Percentiles rank a stretch among this genome's conserved stretches.
Conservation (phyloP, 2,113 vertebrate genomes). For the Platysteira castanea region DNA sequence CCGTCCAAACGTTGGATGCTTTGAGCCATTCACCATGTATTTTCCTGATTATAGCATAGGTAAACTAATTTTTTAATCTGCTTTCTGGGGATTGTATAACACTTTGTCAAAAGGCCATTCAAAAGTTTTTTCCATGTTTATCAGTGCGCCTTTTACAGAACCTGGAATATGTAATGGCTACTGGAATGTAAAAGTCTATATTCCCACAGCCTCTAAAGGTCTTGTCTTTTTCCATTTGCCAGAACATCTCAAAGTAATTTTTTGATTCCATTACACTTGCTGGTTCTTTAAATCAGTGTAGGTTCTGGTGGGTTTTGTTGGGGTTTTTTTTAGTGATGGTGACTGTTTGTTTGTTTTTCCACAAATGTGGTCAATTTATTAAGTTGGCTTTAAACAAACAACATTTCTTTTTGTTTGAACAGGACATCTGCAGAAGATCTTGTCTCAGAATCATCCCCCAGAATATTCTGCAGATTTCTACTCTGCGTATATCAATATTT, state of each 20-base stretch:
- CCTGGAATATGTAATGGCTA: not conserved
- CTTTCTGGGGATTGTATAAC: not conserved
- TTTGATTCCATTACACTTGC: not conserved
- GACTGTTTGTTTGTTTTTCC: not conserved
- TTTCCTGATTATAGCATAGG: conserved; percentile 98
- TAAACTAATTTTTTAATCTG: conserved; percentile 53
- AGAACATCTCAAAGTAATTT: not conserved
- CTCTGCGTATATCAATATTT: conserved; percentile 91
- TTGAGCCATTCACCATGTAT: conserved; percentile 89
- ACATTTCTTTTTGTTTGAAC: not conserved
- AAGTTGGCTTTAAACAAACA: not conserved
- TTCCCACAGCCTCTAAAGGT: not conserved
- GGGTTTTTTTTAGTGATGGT: accelerated
- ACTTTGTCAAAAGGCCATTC: not conserved
- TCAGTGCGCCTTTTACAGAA: not conserved
- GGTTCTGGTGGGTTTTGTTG: not conserved
- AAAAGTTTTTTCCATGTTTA: not conserved
- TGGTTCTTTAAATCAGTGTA: not conserved
- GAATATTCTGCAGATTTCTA: conserved; percentile 90
- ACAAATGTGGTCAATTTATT: not conserved
- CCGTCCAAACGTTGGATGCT: conserved; percentile 86
- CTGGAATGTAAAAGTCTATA: not conserved
- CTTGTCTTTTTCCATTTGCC: not conserved
- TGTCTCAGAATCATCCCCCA: conserved; percentile 83
- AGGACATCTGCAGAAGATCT: conserved; percentile 91